Percentiles rank a stretch among this genome's conserved stretches.
These are phyloP conservation scores for Echinops telfairi DNA, from an alignment of 2,113 vertebrate genomes.

Conservation along the genomic window DNA sequence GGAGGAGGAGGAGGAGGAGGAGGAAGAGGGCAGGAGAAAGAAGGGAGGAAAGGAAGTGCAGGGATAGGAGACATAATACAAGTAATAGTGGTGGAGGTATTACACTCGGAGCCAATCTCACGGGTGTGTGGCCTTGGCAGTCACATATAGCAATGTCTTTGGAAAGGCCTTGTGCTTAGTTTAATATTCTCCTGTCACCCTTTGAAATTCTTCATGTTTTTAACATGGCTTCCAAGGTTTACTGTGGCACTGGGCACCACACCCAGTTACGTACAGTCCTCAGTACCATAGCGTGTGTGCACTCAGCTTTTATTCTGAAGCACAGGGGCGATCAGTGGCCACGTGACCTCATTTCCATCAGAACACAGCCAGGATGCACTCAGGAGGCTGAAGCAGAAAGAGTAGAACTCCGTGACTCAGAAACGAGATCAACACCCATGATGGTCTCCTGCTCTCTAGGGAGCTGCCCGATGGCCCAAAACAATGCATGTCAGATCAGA, in stretches of 20 bases:
- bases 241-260: not conserved
- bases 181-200: not conserved
- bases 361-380: not conserved
- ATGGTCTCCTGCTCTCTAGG: not conserved
- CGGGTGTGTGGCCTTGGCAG: too few relatives aligned
- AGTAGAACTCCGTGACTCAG: not conserved
- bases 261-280: accelerated
- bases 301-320: not conserved
- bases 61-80: too few relatives aligned
- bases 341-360: accelerated
- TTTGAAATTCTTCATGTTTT: not conserved
- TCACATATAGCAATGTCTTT: too few relatives aligned
- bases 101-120: not conserved
- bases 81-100: too few relatives aligned
- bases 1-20: not conserved
- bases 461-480: not conserved
- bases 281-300: too few relatives aligned
- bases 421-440: not conserved
- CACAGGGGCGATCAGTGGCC: accelerated
- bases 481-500: not conserved
- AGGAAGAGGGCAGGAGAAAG: not conserved
- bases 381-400: too few relatives aligned
- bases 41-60: too few relatives aligned
- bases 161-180: not conserved
- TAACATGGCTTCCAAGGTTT: not conserved